phyloP scores from a whole-genome alignment of 2,888 invertebrate species.

The Heliconius aoede region DNA sequence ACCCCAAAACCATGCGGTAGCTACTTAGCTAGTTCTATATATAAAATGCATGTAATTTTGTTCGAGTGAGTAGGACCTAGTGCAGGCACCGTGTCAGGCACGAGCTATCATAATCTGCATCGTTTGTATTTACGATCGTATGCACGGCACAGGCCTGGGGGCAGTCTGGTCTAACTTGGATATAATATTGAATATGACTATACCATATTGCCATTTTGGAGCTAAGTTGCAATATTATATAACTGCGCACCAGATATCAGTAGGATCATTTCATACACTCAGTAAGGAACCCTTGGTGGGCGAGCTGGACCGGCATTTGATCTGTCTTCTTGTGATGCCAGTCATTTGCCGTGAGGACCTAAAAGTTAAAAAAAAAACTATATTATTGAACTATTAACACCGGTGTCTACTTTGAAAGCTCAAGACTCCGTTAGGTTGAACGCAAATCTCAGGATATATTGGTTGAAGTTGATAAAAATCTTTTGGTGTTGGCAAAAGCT shows the following conservation, averaged over 20 bases:
- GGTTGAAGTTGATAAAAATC: neutral
- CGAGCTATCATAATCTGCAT: constrained; percentile 33
- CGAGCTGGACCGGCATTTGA: too few relatives aligned
- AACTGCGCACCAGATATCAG: neutral
- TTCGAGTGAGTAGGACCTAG: constrained; percentile 18
- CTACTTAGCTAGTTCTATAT: neutral
- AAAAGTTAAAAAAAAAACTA: too few relatives aligned
- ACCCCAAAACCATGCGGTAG: too few relatives aligned
- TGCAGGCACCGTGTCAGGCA: constrained; percentile 28
- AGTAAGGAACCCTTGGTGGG: too few relatives aligned
- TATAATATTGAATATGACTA: neutral
- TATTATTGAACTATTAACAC: too few relatives aligned
- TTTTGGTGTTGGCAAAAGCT: neutral
- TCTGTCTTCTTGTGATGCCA: too few relatives aligned
- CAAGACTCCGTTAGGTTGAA: too few relatives aligned
- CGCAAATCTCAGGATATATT: neutral
- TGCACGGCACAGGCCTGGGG: neutral
- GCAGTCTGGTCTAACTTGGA: neutral
- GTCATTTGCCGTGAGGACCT: too few relatives aligned
- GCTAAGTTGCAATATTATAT: neutral
- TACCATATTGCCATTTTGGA: neutral
- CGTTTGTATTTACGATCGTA: constrained; percentile 35
- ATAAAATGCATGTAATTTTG: neutral
- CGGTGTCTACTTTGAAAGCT: too few relatives aligned
- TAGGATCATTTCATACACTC: neutral